These are phyloP conservation scores for Oscheius onirici DNA, from an alignment of 2,888 invertebrate genomes.

Conservation along the genomic window DNA sequence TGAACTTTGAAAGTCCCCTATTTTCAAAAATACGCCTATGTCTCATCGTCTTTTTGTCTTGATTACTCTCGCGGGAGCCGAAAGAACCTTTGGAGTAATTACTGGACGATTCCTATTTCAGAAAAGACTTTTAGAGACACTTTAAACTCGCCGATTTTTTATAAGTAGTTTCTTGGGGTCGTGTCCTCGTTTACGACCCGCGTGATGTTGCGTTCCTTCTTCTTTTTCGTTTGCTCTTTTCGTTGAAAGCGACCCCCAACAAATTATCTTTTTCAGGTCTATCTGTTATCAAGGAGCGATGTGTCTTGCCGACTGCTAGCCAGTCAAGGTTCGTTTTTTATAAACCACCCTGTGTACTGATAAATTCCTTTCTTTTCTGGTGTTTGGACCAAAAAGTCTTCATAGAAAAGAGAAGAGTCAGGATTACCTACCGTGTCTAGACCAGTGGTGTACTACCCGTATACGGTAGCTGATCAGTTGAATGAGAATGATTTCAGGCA, in stretches of 20 bases:
- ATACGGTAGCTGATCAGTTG: not conserved
- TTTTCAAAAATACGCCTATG: not conserved
- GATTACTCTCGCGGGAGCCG: too few relatives aligned
- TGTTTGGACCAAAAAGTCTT: not conserved
- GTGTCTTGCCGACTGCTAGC: conserved; percentile 20
- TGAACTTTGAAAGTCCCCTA: conserved; percentile 8
- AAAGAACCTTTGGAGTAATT: too few relatives aligned
- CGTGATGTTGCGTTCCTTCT: not conserved
- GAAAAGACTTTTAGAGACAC: too few relatives aligned
- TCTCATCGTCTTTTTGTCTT: too few relatives aligned
- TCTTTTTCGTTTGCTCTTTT: not conserved
- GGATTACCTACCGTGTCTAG: too few relatives aligned
- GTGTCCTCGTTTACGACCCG: not conserved
- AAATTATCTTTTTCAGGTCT: conserved; percentile 12
- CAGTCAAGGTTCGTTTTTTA: not conserved
- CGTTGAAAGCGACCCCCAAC: not conserved
- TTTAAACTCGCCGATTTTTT: not conserved
- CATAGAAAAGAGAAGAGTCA: too few relatives aligned
- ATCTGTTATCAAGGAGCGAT: conserved; percentile 20
- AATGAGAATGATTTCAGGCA: not conserved
- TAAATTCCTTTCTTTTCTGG: not conserved
- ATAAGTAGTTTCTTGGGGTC: not conserved
- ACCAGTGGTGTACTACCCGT: too few relatives aligned
- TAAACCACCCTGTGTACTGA: not conserved
- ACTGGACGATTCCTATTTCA: too few relatives aligned